Base-by-base conservation (phyloP, 2,888 invertebrate species). In the Tenodera sinensis region DNA sequence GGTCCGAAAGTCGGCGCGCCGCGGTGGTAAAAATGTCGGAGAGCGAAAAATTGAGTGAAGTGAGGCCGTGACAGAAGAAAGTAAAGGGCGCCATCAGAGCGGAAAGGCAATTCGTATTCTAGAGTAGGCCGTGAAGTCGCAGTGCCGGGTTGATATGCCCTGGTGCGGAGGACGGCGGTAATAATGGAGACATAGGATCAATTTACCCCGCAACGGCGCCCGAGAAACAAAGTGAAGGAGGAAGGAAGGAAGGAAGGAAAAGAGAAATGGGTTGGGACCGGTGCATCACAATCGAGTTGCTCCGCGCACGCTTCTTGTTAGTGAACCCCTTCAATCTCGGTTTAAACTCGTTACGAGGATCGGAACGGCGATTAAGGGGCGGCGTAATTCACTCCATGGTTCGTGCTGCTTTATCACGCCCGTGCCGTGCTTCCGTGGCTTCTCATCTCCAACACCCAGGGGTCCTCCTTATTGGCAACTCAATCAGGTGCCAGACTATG, bases 101-200 rank as follows among this genome's bases (percentile, higher is more conserved):
- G 34, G 87, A 87, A 87, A 87, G 83, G 34, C 87, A 87, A 87
- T 87, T 87, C 87, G 87, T 87, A 87, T 87, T 87, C 87, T n/a
- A 27, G 30, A 83, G 87, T 87, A 87, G 82, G 87, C 83, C 87
- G 83, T 86, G 87, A 83, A 71, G 54, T 71, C 20, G 54, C 54
- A 34, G 34, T 30, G 81, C 87, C n/a, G 82, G 71, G 81, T 86
- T 86, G 86, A 86, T 86, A 86, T 81, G 86, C 86, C 86, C 28
- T 28, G 71, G 81, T 71, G 86, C 47, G 71, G 81, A 86, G 86
- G 28, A 25, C 12, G 30, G 42, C 82, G 87, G 83, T 87, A 47
- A 87, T 87, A 87, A 87, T 87, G 87, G 87, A 87, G 87, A 87
- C 87, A 87, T 87, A 87, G 87, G 87, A 87, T 87, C 87, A 87